Evolutionary conservation across 1,140 invertebrate species (phyloP).

Genomic region (Fopius arisanus): DNA sequence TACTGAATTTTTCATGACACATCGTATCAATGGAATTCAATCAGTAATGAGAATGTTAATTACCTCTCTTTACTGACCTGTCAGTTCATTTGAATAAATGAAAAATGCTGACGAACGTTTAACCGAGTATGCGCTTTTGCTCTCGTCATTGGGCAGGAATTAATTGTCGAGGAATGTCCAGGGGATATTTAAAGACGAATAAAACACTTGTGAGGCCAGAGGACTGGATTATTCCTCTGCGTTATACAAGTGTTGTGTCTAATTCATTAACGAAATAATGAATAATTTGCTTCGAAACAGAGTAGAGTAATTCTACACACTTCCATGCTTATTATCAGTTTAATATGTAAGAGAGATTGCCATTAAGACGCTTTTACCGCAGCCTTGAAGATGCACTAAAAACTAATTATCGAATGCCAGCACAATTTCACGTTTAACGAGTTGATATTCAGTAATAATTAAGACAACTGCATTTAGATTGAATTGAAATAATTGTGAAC

Average conservation of each 20-base stretch:
- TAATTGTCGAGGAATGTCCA: not conserved
- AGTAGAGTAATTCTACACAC: slow-evolving; percentile 4
- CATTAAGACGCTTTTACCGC: slow-evolving; percentile 12
- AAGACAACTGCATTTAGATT: not conserved
- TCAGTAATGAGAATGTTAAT: no score
- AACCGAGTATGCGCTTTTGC: slow-evolving; percentile 23
- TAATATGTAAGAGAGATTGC: not conserved
- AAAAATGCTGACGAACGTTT: not conserved
- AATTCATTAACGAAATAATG: not conserved
- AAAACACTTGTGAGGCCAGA: not conserved
- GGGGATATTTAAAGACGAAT: not conserved
- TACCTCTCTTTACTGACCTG: no score
- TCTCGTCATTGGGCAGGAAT: slow-evolving; percentile 21
- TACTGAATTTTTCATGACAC: not conserved
- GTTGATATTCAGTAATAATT: not conserved
- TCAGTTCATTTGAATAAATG: not conserved
- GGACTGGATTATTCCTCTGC: not conserved
- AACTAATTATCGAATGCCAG: slow-evolving; percentile 10
- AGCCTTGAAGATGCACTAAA: not conserved
- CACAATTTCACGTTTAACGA: slow-evolving; percentile 19
- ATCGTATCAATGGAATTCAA: not conserved
- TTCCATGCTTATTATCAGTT: slow-evolving; percentile 12
- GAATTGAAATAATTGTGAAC: not conserved
- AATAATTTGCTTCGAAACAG: not conserved
- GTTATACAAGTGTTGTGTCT: not conserved